Evolutionary conservation across 2,797 vertebrate species (phyloP).

Genomic region (Falco berigora): DNA sequence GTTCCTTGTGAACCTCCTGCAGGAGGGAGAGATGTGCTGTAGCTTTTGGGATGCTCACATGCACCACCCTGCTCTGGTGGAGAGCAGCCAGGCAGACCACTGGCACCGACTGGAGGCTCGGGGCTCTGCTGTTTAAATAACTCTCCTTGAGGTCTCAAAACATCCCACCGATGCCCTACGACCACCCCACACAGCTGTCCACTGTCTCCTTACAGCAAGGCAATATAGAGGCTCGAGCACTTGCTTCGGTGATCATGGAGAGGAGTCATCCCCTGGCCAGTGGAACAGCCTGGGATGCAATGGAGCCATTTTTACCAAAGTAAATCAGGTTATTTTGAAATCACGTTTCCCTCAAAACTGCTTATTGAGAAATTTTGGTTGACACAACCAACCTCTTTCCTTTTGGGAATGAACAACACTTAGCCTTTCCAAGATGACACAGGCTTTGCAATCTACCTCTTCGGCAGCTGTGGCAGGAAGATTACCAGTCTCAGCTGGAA

Average conservation of each 20-base stretch:
- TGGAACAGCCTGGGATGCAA: not conserved
- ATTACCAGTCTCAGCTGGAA: not conserved
- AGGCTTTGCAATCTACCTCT: not conserved
- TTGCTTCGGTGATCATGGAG: accelerated
- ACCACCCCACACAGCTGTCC: not conserved
- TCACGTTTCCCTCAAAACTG: not conserved
- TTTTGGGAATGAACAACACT: not conserved
- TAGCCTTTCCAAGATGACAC: not conserved
- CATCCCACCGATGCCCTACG: not conserved
- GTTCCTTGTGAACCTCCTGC: constrained; percentile 91
- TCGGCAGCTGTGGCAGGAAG: not conserved
- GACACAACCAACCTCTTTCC: not conserved
- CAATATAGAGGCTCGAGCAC: not conserved
- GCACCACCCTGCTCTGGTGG: not conserved
- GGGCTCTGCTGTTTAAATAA: not conserved
- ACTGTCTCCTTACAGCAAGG: not conserved
- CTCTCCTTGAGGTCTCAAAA: not conserved
- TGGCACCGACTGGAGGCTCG: not conserved
- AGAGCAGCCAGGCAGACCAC: not conserved
- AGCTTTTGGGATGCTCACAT: not conserved
- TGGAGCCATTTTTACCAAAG: not conserved
- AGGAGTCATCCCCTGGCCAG: not conserved
- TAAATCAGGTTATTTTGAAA: not conserved
- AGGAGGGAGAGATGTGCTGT: not conserved
- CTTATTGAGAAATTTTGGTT: not conserved